Evolutionary conservation across 1,140 invertebrate genomes (phyloP).

Genomic region (Cryptotermes secundus): DNA sequence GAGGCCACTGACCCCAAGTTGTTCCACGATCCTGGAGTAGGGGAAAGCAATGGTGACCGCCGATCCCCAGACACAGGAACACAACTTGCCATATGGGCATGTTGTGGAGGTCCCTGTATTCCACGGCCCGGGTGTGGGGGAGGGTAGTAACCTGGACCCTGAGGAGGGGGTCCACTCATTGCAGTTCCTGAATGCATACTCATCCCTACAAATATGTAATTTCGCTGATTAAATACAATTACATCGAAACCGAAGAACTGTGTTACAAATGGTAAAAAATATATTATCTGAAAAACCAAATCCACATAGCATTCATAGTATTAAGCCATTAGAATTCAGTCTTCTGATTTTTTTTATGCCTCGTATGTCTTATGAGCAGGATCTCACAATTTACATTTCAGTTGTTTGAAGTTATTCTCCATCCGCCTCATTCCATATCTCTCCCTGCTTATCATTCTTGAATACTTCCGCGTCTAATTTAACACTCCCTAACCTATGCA

Average conservation of each 20-base stretch:
- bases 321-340: too few species aligned
- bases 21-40: conserved; percentile 15
- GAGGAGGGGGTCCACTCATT: conserved; percentile 24
- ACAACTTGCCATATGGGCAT: conserved; percentile 28
- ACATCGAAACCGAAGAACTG: not conserved
- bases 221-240: not conserved
- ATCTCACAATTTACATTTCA: too few species aligned
- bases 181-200: conserved; percentile 22
- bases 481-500: too few species aligned
- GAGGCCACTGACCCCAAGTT: conserved; percentile 22
- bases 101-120: conserved; percentile 31
- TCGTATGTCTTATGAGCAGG: too few species aligned
- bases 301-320: too few species aligned
- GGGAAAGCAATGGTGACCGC: conserved; percentile 12
- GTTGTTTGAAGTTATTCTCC: too few species aligned
- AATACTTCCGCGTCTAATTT: too few species aligned
- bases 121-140: conserved; percentile 23
- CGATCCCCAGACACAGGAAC: conserved; percentile 20
- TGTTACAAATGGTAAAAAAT: too few species aligned
- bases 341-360: too few species aligned
- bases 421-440: too few species aligned
- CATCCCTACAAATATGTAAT: not conserved
- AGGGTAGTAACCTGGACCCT: conserved; percentile 30
- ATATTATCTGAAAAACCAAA: too few species aligned
- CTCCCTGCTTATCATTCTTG: too few species aligned